Evolutionary conservation across 2,888 invertebrate genomes (phyloP), one percentile per base, ranked within the genome.

Genomic region (Sinodicranocentrus sp.): DNA sequence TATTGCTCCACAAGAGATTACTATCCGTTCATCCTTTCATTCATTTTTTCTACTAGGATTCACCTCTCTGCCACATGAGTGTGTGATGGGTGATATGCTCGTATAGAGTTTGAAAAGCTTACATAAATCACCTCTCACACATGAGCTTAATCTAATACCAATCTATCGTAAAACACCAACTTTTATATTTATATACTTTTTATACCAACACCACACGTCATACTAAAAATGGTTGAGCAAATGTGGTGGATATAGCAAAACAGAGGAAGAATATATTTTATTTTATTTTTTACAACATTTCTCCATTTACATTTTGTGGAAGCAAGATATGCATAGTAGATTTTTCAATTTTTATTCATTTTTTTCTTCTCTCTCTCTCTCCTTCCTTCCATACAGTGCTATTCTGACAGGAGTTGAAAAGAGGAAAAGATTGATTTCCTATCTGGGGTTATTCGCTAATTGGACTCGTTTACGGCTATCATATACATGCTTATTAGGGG

Each of bases 261-360:
- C n/a, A n/a, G n/a, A n/a, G n/a, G n/a, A n/a, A n/a, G n/a, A n/a
- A n/a, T n/a, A n/a, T n/a, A n/a, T n/a, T n/a, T n/a, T n/a, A n/a
- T n/a, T n/a, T n/a, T n/a, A n/a, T 70, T 59, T 70, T 65, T 76
- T 76, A 76, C 75, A 76, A 23, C 52, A 39, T 65, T 76, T 76
- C 75, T 76, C 75, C 75, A 76, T 76, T 76, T 65, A 71, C 59
- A 71, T 28, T 8, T 21, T 71, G 71, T 52, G 28, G 19, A 52
- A 19, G 43, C 39, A 44, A 33, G 3, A 33, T 33, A 33, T 33
- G 33, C 5, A 33, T 33, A 33, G 33, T 33, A 33, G 33, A 33
- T 33, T 33, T 33, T 33, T 33, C 33, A 33, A 33, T 33, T 33
- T 33, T 33, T 10, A 61, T 65, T 65, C 23, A 43, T 39, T 39